Conservation (phyloP, 2,888 invertebrate species). For the Penaeus monodon region DNA sequence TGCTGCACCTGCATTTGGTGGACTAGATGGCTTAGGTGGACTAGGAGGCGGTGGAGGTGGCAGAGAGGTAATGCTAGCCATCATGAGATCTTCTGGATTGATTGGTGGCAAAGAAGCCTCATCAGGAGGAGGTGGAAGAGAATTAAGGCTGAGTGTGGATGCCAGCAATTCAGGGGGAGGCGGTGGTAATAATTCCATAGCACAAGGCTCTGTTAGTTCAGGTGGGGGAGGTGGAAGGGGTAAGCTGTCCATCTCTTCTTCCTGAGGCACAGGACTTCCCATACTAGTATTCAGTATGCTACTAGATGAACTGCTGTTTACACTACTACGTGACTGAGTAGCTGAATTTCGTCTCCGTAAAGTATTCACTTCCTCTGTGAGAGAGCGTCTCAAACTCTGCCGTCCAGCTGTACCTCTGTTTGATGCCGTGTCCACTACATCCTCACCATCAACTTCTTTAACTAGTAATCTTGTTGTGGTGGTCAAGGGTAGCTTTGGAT, state of each 20-base stretch:
- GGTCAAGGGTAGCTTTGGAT: slow-evolving; percentile 87
- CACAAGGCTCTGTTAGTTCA: slow-evolving; percentile 70
- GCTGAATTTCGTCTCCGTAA: slow-evolving; percentile 51
- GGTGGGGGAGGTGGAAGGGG: slow-evolving; percentile 72
- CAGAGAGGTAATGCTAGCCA: slow-evolving; percentile 61
- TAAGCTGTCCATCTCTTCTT: slow-evolving; percentile 66
- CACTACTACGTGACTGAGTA: slow-evolving; percentile 47
- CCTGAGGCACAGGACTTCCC: slow-evolving; percentile 58
- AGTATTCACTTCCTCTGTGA: slow-evolving; percentile 62
- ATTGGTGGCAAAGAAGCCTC: slow-evolving; percentile 62
- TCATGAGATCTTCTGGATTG: slow-evolving; percentile 64
- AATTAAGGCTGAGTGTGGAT: slow-evolving; percentile 59
- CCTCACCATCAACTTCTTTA: slow-evolving; percentile 80
- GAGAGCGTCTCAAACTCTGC: slow-evolving; percentile 60
- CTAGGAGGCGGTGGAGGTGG: slow-evolving; percentile 63
- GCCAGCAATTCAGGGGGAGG: slow-evolving; percentile 71
- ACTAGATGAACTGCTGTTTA: slow-evolving; percentile 38
- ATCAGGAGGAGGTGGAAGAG: slow-evolving; percentile 65
- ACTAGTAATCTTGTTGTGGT: slow-evolving; percentile 91
- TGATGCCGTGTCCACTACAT: slow-evolving; percentile 54
- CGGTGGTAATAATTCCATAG: slow-evolving; percentile 72
- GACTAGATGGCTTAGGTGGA: slow-evolving; percentile 56
- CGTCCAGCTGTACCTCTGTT: slow-evolving; percentile 55
- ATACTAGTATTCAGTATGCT: slow-evolving; percentile 20
- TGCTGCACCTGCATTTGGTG: slow-evolving; percentile 61